Conservation (phyloP, 2,797 vertebrate species). For the Gymnoscopelus braueri region DNA sequence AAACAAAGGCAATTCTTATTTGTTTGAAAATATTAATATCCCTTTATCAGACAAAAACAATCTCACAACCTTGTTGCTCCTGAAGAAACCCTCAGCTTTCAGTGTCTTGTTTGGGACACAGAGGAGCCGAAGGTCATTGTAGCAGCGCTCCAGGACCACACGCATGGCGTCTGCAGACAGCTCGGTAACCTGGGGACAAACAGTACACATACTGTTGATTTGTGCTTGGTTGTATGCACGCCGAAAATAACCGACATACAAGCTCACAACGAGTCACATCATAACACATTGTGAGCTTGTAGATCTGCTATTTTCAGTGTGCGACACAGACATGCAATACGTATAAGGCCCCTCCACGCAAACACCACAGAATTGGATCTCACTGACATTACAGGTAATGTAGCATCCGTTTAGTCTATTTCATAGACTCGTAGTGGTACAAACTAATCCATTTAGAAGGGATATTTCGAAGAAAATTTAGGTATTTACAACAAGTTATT, state of each 20-base stretch:
- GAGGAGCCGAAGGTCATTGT: conserved; percentile 95
- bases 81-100: conserved; percentile 98
- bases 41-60: neutral
- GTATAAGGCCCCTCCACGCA: neutral
- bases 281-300: no score
- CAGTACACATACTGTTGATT: neutral
- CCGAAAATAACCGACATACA: no score
- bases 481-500: neutral
- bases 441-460: neutral
- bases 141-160: conserved; percentile 96
- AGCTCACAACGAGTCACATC: no score
- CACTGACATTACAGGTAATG: neutral
- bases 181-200: conserved; percentile 81
- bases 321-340: neutral
- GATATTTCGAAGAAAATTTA: neutral
- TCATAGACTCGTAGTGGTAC: no score
- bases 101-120: conserved; percentile 94
- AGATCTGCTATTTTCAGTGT: no score
- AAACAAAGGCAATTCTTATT: neutral
- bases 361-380: neutral
- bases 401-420: neutral
- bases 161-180: conserved; percentile 93
- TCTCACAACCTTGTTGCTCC: conserved; percentile 94
- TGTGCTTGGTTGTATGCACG: no score
- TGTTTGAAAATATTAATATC: no score